Conservation (phyloP, 1,140 invertebrate species). For the Magallana angulata region DNA sequence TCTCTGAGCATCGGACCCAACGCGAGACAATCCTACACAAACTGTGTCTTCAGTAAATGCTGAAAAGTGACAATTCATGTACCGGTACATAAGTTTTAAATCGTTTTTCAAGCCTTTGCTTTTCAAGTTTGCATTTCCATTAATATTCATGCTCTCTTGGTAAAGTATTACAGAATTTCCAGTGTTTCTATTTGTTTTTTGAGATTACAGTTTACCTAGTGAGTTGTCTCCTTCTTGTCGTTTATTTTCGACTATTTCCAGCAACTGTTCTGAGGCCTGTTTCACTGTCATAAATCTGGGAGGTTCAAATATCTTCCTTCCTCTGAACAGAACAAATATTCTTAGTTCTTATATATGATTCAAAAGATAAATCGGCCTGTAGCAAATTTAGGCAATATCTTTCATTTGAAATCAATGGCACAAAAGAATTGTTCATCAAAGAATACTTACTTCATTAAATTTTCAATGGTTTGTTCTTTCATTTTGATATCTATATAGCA, state of each 20-base stretch:
- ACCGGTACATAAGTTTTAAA: too few relatives aligned
- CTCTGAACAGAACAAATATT: constrained; percentile 78
- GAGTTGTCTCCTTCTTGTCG: constrained; percentile 48
- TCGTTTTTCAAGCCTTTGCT: too few relatives aligned
- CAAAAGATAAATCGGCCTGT: not conserved
- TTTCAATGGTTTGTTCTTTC: constrained; percentile 97
- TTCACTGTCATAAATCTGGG: constrained; percentile 94
- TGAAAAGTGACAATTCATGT: constrained; percentile 50
- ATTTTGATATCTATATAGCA: constrained; percentile 93
- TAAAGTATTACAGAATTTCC: too few relatives aligned
- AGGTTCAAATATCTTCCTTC: constrained; percentile 94
- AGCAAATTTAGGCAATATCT: not conserved
- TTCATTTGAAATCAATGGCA: not conserved
- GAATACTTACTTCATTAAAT: constrained; percentile 86
- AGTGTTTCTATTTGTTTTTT: too few relatives aligned
- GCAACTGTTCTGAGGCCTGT: constrained; percentile 91
- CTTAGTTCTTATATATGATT: not conserved
- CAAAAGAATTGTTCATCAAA: not conserved
- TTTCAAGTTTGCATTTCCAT: too few relatives aligned
- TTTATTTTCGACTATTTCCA: constrained; percentile 78
- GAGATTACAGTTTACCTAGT: not conserved
- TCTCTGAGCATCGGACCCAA: constrained; percentile 91
- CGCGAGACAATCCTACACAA: constrained; percentile 91
- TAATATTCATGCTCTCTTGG: too few relatives aligned
- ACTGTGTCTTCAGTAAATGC: constrained; percentile 81